Evolutionary conservation across 2,888 invertebrate species (phyloP).

Genomic region (Epirrita christyi): DNA sequence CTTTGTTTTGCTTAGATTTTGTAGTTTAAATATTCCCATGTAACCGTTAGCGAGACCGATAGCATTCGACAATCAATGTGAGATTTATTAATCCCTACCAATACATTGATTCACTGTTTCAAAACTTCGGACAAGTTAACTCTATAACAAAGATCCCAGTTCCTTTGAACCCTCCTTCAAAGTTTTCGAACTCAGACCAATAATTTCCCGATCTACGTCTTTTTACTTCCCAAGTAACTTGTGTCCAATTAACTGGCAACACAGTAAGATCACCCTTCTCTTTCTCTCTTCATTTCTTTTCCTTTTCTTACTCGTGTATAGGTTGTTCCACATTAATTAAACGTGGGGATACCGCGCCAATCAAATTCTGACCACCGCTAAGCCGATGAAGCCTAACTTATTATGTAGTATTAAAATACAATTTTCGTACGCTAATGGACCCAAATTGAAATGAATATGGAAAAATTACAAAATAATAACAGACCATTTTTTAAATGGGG

Average conservation of each 20-base stretch:
- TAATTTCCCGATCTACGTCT: constrained; percentile 64
- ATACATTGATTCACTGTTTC: constrained; percentile 46
- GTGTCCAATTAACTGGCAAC: constrained; percentile 74
- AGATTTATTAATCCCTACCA: constrained; percentile 38
- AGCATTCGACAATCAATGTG: constrained; percentile 10
- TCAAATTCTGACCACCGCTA: constrained; percentile 82
- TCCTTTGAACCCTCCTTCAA: constrained; percentile 52
- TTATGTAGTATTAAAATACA: constrained; percentile 82
- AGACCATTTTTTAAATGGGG: constrained; percentile 57
- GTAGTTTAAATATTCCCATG: too few species aligned
- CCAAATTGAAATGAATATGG: constrained; percentile 70
- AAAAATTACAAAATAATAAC: constrained; percentile 55
- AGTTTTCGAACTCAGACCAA: constrained; percentile 58
- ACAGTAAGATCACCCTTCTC: constrained; percentile 61
- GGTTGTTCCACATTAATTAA: constrained; percentile 79
- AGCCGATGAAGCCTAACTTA: constrained; percentile 79
- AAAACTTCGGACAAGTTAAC: constrained; percentile 48
- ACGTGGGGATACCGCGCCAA: constrained; percentile 79
- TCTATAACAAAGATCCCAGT: constrained; percentile 51
- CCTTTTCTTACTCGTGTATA: constrained; percentile 63
- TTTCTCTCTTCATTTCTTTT: constrained; percentile 46
- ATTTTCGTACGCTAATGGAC: constrained; percentile 69
- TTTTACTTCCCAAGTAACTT: constrained; percentile 67
- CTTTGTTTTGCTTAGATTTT: too few species aligned
- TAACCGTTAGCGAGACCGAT: too few species aligned